phyloP scores from a whole-genome alignment of 2,113 vertebrate genomes.

The Phylloscopus whistleri region DNA sequence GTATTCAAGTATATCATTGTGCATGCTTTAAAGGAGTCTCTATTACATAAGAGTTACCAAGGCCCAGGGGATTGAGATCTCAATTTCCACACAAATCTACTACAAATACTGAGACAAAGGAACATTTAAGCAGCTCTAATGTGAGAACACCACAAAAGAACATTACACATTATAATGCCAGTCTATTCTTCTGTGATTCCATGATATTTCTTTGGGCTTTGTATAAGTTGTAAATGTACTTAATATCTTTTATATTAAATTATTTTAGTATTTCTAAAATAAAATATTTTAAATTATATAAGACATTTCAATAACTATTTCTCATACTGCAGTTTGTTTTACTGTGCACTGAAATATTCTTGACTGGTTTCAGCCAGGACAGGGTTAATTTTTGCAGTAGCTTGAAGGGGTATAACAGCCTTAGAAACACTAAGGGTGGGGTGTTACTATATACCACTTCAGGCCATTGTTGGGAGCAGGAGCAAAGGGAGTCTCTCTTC shows the following conservation, averaged over 20 bases:
- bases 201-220: not conserved
- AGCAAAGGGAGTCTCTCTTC: not conserved
- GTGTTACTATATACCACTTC: not conserved
- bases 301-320: not conserved
- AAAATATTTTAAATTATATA: not conserved
- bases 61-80: not conserved
- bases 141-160: not conserved
- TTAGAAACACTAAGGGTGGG: not conserved
- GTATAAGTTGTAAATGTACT: not conserved
- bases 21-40: not conserved
- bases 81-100: not conserved
- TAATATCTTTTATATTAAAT: not conserved
- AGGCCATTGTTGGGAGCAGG: not conserved
- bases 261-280: not conserved
- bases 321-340: not conserved
- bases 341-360: not conserved
- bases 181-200: not conserved
- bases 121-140: not conserved
- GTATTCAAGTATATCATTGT: not conserved
- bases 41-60: not conserved
- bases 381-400: too few relatives aligned
- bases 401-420: too few relatives aligned
- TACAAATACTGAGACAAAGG: not conserved
- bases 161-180: not conserved
- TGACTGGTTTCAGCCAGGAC: not conserved